phyloP scores from a whole-genome alignment of 2,888 invertebrate species.

The Platycnemis pennipes region DNA sequence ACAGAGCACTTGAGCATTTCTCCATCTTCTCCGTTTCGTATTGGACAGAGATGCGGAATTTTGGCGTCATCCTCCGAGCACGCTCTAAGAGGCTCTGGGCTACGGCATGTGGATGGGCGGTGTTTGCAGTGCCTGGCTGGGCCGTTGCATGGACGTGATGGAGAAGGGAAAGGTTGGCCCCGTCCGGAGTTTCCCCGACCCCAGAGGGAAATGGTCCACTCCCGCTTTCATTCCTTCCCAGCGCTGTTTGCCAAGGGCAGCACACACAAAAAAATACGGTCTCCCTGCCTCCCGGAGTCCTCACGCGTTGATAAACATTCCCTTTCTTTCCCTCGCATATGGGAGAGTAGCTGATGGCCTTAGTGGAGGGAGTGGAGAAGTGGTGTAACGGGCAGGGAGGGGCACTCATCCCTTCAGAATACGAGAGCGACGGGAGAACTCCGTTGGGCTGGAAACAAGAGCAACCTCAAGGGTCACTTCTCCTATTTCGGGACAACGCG shows the following conservation, averaged over 20 bases:
- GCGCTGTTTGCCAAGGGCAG: background rate
- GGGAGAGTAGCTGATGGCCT: background rate
- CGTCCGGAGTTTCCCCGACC: background rate
- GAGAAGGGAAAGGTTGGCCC: background rate
- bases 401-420: background rate
- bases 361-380: background rate
- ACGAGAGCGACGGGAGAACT: background rate
- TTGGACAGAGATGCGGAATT: background rate
- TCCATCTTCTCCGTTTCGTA: background rate
- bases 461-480: conserved; percentile 1
- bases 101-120: background rate
- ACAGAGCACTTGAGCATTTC: background rate
- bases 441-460: background rate
- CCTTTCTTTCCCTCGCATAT: background rate
- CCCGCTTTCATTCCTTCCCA: background rate
- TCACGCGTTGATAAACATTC: conserved; percentile 13
- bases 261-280: background rate
- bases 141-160: background rate
- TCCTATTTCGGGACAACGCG: background rate
- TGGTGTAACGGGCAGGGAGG: background rate
- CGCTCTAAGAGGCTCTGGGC: background rate
- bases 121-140: background rate
- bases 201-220: background rate
- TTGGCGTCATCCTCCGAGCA: background rate
- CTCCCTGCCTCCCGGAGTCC: background rate